These are phyloP conservation scores for Colinus virginianus DNA, from an alignment of 2,113 vertebrate species.

Conservation along the genomic window DNA sequence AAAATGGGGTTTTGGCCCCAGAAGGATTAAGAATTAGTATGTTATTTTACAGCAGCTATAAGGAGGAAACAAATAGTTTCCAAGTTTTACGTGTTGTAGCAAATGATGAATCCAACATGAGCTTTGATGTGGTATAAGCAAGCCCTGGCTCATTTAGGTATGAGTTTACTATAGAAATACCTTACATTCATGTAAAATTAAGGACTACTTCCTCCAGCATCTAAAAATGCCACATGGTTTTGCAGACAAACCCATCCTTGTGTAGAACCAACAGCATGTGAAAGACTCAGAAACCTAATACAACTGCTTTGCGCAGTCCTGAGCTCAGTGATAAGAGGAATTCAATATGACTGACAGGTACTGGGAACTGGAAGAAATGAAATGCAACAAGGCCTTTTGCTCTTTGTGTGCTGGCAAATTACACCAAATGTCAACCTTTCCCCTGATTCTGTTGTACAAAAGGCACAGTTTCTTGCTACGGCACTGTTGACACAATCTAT, in stretches of 20 bases:
- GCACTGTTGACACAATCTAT: neutral
- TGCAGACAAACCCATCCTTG: constrained; percentile 15
- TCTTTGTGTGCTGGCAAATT: neutral
- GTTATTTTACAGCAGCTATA: neutral
- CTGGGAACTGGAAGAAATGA: neutral
- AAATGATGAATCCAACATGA: neutral
- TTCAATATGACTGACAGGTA: neutral
- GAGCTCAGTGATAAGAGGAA: neutral
- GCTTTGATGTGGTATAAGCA: neutral
- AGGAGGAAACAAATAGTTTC: neutral
- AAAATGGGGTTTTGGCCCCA: neutral
- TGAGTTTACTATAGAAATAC: neutral
- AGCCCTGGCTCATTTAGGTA: neutral
- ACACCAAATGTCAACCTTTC: neutral
- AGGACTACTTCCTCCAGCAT: neutral
- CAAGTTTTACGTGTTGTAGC: neutral
- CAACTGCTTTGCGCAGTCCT: neutral
- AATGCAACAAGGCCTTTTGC: constrained; percentile 10
- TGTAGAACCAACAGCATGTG: neutral
- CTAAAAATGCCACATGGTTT: neutral
- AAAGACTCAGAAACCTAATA: constrained; percentile 27
- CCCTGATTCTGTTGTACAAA: neutral
- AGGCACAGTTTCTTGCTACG: neutral
- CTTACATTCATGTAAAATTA: neutral
- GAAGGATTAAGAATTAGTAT: neutral